Percentiles rank a stretch among this genome's conserved stretches.
Conservation (phyloP, 2,797 vertebrate genomes). For the Ctenopoma kingsleyae region DNA sequence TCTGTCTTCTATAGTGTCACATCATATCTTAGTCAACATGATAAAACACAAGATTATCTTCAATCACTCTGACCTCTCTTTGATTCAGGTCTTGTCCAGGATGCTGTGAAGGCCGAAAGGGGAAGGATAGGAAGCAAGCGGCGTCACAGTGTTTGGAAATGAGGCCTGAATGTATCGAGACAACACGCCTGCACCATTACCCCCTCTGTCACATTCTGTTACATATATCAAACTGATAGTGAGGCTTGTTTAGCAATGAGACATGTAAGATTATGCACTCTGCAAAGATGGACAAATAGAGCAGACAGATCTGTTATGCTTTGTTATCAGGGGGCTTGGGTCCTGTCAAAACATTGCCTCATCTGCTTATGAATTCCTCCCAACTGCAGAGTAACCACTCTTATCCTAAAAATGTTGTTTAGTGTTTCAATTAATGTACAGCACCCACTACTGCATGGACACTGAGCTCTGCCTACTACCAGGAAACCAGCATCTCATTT, state of each 20-base stretch:
- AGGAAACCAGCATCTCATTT: not conserved
- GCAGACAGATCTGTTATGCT: constrained; percentile 77
- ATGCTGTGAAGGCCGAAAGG: constrained; percentile 30
- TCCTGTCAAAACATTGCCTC: constrained; percentile 76
- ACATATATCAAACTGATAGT: constrained; percentile 67
- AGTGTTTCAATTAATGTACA: constrained; percentile 22
- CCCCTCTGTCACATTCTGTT: constrained; percentile 74
- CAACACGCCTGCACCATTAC: constrained; percentile 70
- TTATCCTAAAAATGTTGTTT: constrained; percentile 32
- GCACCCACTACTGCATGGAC: not conserved
- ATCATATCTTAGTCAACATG: constrained; percentile 67
- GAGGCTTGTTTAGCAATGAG: constrained; percentile 66
- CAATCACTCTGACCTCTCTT: constrained; percentile 66
- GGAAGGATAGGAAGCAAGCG: constrained; percentile 40
- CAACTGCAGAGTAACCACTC: constrained; percentile 42
- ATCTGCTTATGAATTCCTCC: constrained; percentile 46
- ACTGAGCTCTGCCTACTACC: not conserved
- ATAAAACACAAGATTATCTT: constrained; percentile 69
- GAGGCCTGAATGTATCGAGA: constrained; percentile 65
- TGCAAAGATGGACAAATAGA: constrained; percentile 77
- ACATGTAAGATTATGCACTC: constrained; percentile 78
- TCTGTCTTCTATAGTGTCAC: constrained; percentile 54
- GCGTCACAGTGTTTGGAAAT: constrained; percentile 52
- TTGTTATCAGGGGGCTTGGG: constrained; percentile 70
- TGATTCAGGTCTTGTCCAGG: constrained; percentile 67